Base-by-base conservation (phyloP, 2,888 invertebrate species). In the Acheta domesticus region DNA sequence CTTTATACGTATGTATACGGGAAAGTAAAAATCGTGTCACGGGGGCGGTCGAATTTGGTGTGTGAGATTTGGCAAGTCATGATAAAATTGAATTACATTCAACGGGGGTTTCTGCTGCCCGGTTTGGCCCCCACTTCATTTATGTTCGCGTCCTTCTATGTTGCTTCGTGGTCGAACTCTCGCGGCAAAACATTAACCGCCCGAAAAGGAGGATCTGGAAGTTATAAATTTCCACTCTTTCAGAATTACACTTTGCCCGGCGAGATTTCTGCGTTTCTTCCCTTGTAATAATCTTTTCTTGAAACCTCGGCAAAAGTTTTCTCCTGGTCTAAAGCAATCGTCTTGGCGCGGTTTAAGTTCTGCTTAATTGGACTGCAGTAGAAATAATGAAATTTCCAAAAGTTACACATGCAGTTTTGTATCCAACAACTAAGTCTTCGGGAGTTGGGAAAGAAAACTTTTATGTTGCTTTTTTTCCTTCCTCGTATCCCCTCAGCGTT, bases 341-440 rank as follows among this genome's bases (percentile, higher is more conserved):
- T 62, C 62, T 62, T 62, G 62, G 62, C 16, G 62, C 62, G 62
- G 62, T 62, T 62, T 62, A 62, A 62, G 12, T 62, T 62, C 62
- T 62, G 16, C 62, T 76, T 76, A 76, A 76, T 76, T 76, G 76
- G 76, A 76, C 76, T 76, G 76, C 76, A 76, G 76, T 76, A 49
- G 76, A 48, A 76, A 76, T 76, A 76, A 76, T 76, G 76, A 76
- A 76, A 76, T 76, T 76, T 76, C 76, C 48, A 14, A 23, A 76
- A 76, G 76, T 76, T 76, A 76, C 76, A 76, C 23, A 76, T 76
- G 23, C 76, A 76, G 62, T 62, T 62, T 62, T 62, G 62, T 62
- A 62, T 62, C 62, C 62, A 62, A 62, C 62, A 62, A n/a, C 62
- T 62, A 62, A 62, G 62, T 62, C 62, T 62, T 62, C 36, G 62